Evolutionary conservation across 1,140 invertebrate genomes (phyloP), one percentile per base, ranked within the genome.

Genomic region (Campoletis sonorensis): DNA sequence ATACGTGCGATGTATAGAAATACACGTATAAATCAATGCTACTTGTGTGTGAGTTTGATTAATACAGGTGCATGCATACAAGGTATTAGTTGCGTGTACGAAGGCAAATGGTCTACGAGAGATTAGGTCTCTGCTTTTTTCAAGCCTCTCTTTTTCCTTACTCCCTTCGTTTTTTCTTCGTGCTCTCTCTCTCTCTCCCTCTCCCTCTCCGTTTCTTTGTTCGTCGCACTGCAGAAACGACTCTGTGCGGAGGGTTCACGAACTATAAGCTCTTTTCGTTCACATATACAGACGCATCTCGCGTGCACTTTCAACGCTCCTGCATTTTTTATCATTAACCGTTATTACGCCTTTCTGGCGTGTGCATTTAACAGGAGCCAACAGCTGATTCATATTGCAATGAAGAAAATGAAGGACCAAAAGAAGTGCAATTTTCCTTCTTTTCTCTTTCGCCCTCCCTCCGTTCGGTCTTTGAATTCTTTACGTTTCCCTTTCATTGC

Each of bases 241-340:
- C 21, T 27, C 61, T 13, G 3, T 15, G 61, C 26, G 61, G 61
- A 67, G 23, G 23, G 4, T 23, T 27, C 61, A 4, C 23, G 21
- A 13, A 26, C 21, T 67, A 27, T 21, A 45, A 45, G 54, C 16
- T 23, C 61, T 67, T 23, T 40, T 23, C 37, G 40, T 11, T 26
- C 13, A 45, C 21, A n/a, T 2, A 49, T 26, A 26, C 33, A 26
- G 30, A 76, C 75, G 75, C 75, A 30, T 61, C 23, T 49, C 71
- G 18, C 71, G 33, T 77, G 51, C 61, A 77, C 51, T 67, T 61
- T 73, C 33, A 61, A 61, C 16, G 75, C 37, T 77, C 16, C 37
- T 77, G 54, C 49, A 58, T 61, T 77, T 77, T 77, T 67, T 23
- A 27, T 23, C 54, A 77, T 77, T 73, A 27, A 45, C 21, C 54